Conservation (phyloP, 2,797 vertebrate genomes). For the Discoglossus pictus region DNA sequence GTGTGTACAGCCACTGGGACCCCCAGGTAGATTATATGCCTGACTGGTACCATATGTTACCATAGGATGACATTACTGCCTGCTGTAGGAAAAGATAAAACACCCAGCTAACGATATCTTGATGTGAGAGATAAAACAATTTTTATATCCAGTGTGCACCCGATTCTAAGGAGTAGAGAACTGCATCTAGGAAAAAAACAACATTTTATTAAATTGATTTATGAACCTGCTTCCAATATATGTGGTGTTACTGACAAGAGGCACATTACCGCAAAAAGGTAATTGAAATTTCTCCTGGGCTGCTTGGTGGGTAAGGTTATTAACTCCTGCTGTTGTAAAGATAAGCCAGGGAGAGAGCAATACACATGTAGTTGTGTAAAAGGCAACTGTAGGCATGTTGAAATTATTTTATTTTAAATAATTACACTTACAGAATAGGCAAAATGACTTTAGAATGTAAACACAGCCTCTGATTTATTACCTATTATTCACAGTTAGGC, state of each 20-base stretch:
- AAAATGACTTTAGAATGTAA: too few species aligned
- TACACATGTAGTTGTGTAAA: too few species aligned
- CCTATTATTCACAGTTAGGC: too few species aligned
- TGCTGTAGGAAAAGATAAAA: conserved; percentile 2
- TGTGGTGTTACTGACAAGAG: conserved; percentile 52
- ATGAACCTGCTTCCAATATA: conserved; percentile 48
- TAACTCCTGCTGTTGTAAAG: conserved; percentile 23
- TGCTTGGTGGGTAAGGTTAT: conserved; percentile 13
- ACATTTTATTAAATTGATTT: conserved; percentile 38
- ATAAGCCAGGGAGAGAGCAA: conserved; percentile 13
- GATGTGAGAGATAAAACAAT: conserved; percentile 36
- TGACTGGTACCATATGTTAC: conserved; percentile 50
- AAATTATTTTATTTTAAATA: too few species aligned
- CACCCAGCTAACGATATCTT: background rate
- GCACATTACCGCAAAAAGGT: conserved; percentile 43
- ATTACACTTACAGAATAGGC: too few species aligned
- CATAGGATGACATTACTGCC: conserved; percentile 44
- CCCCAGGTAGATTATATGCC: conserved; percentile 54
- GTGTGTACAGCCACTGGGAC: conserved; percentile 41
- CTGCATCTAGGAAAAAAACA: conserved; percentile 8
- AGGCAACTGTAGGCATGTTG: too few species aligned
- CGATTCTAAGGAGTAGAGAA: conserved; percentile 24
- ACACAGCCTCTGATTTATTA: too few species aligned
- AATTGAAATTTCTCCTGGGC: conserved; percentile 28
- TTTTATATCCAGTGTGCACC: conserved; percentile 31